Evolutionary conservation across 1,140 invertebrate species (phyloP), one percentile per base, ranked within the genome.

Genomic region (Ladona fulva): DNA sequence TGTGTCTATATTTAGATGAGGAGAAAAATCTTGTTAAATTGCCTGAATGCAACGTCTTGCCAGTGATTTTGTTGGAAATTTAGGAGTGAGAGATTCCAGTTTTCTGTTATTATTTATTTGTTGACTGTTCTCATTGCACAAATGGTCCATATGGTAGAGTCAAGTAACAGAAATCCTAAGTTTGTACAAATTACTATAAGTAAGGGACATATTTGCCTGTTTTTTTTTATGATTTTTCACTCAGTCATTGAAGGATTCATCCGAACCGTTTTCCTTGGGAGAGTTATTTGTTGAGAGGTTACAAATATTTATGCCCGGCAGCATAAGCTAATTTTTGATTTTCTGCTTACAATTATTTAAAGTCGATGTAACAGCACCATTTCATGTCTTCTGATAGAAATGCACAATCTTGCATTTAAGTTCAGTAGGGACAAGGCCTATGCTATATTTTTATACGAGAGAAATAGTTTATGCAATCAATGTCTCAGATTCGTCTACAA

Each of bases 391-490:
- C 16, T 66, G 16, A 66, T 66, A 66, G 52, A 22, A 66, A 66
- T 66, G 52, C 52, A 66, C 52, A 66, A 22, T 66, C 52, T 66
- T 66, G 52, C 52, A 66, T 66, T 66, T 66, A 66, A 19, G 52
- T 66, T 66, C 16, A 66, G 14, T 66, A 66, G 52, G 52, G 52
- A 66, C 12, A 12, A 6, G 52, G 52, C 52, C 52, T 66, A 66
- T 66, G 52, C 52, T 66, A 66, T 66, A 66, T 66, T 66, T 66
- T 66, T 66, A 66, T 66, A 66, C 1, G 14, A 66, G n/a, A 19
- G 52, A 66, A 66, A 66, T 66, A 66, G 29, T 37, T 37, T 37
- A 37, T 37, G 29, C 29, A 37, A 37, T 37, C 29, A 37, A 19
- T 66, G 52, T 66, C 52, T 66, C 14, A 12, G 52, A 3, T 66